Conservation (phyloP, 2,797 vertebrate species). For the Thaleichthys pacificus region DNA sequence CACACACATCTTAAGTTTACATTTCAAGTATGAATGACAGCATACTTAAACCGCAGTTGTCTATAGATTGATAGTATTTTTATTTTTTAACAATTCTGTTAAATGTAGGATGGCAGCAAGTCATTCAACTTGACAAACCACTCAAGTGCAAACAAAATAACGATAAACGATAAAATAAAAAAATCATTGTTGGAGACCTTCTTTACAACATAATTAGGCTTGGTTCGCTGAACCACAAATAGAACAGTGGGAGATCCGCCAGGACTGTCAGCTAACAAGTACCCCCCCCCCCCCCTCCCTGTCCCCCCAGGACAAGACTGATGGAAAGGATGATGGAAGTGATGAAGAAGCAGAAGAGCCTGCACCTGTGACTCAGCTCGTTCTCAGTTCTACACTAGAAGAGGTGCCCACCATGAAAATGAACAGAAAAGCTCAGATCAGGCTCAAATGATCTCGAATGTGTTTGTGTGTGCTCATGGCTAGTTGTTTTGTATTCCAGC, state of each 20-base stretch:
- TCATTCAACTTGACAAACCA: not conserved
- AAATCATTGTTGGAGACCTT: not conserved
- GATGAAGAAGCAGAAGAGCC: constrained; percentile 47
- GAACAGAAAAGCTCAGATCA: not conserved
- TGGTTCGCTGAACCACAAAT: not conserved
- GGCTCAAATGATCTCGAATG: not conserved
- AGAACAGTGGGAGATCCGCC: not conserved
- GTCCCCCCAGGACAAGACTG: not conserved
- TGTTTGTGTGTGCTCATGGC: not conserved
- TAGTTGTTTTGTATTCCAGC: constrained; percentile 46
- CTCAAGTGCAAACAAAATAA: too few relatives aligned
- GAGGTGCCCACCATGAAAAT: constrained; percentile 58
- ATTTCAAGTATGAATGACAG: not conserved
- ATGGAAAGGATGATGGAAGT: constrained; percentile 45
- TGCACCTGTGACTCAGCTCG: constrained; percentile 59
- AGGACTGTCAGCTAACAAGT: not conserved
- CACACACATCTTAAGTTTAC: constrained; percentile 5
- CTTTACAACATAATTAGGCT: not conserved
- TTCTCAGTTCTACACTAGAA: constrained; percentile 69
- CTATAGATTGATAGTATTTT: not conserved
- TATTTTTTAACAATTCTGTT: not conserved
- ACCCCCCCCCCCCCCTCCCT: not conserved
- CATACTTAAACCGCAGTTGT: constrained; percentile 1
- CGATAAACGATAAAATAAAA: not conserved
- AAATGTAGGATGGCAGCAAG: not conserved